A percentile compares a stretch with the other conserved stretches of the same genome.
Conservation (phyloP, 2,797 vertebrate species). For the Etheostoma nigrum region DNA sequence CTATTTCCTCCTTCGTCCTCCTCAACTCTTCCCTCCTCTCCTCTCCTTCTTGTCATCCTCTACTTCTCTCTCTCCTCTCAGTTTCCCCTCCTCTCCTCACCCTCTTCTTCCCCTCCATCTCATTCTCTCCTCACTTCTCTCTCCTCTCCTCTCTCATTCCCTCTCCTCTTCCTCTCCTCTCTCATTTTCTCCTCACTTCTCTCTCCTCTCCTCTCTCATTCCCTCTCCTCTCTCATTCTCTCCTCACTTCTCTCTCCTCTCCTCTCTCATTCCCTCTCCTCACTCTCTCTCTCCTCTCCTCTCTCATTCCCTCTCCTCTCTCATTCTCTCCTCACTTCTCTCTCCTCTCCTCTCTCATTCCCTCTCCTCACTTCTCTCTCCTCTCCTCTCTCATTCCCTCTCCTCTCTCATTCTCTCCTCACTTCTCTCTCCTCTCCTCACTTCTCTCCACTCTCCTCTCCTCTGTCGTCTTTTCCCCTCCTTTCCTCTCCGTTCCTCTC, state of each 20-base stretch:
- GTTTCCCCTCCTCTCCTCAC: too few species aligned
- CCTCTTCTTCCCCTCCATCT: too few species aligned
- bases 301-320: neutral
- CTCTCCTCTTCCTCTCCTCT: neutral
- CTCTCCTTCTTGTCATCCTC: too few species aligned
- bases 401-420: neutral
- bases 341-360: neutral
- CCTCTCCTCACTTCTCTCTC: neutral
- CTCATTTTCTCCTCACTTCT: neutral
- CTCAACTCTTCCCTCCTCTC: neutral
- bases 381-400: neutral
- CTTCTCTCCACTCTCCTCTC: neutral
- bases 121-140: too few species aligned
- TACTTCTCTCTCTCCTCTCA: neutral
- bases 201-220: neutral
- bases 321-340: neutral
- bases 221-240: neutral
- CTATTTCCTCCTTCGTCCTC: neutral
- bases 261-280: neutral
- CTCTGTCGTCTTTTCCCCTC: neutral
- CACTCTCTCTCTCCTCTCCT: neutral
- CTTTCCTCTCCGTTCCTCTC: slow-evolving; percentile 18
- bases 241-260: too few species aligned
- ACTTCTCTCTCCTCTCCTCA: neutral
- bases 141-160: too few species aligned